These are phyloP conservation scores for Sitophilus oryzae DNA, from an alignment of 1,140 invertebrate genomes.

Conservation along the genomic window DNA sequence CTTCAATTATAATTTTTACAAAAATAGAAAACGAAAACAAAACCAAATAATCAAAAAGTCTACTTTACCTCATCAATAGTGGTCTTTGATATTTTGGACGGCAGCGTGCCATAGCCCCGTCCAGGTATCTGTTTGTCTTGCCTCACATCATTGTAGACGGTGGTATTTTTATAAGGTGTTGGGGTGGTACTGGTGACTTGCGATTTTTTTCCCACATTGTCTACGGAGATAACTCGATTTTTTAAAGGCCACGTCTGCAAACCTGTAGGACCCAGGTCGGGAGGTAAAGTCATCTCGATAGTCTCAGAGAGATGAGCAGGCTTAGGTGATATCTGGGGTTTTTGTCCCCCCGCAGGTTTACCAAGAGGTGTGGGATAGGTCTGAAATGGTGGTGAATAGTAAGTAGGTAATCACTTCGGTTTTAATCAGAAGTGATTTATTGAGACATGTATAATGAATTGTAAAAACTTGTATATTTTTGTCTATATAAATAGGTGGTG, in stretches of 20 bases:
- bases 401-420: neutral
- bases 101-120: slow-evolving; percentile 16
- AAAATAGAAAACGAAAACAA: too few relatives aligned
- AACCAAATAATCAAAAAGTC: too few relatives aligned
- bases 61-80: slow-evolving; percentile 23
- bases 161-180: slow-evolving; percentile 6
- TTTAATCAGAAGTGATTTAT: neutral
- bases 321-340: slow-evolving; percentile 53
- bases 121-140: neutral
- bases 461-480: too few relatives aligned
- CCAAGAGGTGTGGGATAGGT: slow-evolving; percentile 30
- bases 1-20: too few relatives aligned
- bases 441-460: too few relatives aligned
- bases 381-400: slow-evolving; percentile 8
- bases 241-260: slow-evolving; percentile 60
- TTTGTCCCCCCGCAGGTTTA: slow-evolving; percentile 53
- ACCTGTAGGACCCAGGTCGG: slow-evolving; percentile 41
- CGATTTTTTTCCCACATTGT: slow-evolving; percentile 43
- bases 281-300: slow-evolving; percentile 50
- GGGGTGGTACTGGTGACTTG: slow-evolving; percentile 25
- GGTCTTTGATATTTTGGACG: slow-evolving; percentile 18
- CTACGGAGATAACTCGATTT: slow-evolving; percentile 49
- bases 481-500: too few relatives aligned
- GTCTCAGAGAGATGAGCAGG: slow-evolving; percentile 46
- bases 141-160: neutral